phyloP scores from a whole-genome alignment of 2,888 invertebrate genomes.

The Meiosimyza decipiens region DNA sequence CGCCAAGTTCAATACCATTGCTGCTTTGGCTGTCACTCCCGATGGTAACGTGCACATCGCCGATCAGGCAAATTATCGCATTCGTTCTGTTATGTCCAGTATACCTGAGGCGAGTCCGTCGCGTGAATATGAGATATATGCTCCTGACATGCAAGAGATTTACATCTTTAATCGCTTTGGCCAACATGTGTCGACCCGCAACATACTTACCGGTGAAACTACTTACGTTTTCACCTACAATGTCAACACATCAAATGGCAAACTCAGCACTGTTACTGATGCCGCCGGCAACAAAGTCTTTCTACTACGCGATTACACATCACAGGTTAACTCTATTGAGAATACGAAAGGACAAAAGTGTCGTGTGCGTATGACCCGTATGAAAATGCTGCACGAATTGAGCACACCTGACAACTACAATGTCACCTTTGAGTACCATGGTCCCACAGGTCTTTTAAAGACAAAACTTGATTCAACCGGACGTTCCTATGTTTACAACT shows the following conservation, averaged over 20 bases:
- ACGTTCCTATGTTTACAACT: constrained; percentile 91
- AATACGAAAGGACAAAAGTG: constrained; percentile 94
- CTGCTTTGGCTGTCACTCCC: constrained; percentile 91
- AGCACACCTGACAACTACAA: constrained; percentile 94
- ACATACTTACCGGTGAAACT: constrained; percentile 94
- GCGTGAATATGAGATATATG: constrained; percentile 92
- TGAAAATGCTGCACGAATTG: constrained; percentile 90
- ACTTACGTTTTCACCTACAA: constrained; percentile 95
- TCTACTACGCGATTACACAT: constrained; percentile 83
- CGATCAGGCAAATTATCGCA: constrained; percentile 92
- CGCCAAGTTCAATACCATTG: constrained; percentile 93
- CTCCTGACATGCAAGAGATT: constrained; percentile 94
- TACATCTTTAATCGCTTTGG: constrained; percentile 95
- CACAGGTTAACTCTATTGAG: constrained; percentile 92
- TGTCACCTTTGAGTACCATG: constrained; percentile 93
- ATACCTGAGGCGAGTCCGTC: constrained; percentile 87
- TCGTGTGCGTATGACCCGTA: constrained; percentile 88
- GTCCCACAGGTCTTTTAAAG: constrained; percentile 87
- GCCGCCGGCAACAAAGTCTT: constrained; percentile 92
- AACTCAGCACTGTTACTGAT: constrained; percentile 92
- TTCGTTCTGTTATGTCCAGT: constrained; percentile 88
- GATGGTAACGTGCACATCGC: constrained; percentile 95
- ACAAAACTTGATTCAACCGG: constrained; percentile 91
- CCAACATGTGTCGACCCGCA: constrained; percentile 92
- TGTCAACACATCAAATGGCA: constrained; percentile 96